Conservation (phyloP, 2,888 invertebrate genomes). For the Agrotis clavis region DNA sequence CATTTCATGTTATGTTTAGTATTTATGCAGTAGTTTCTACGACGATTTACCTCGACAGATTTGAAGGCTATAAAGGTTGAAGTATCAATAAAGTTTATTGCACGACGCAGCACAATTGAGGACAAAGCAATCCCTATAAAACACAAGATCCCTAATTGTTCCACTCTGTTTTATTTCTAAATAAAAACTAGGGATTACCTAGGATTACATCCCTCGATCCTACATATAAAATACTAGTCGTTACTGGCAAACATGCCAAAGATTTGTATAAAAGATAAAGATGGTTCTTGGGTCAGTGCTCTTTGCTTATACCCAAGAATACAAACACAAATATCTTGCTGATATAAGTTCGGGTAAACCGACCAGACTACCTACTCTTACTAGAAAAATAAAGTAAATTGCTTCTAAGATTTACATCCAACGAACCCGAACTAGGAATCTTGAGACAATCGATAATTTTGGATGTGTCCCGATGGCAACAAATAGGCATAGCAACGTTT, state of each 20-base stretch:
- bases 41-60: conserved; percentile 15
- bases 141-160: conserved; percentile 34
- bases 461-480: not conserved
- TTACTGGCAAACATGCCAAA: conserved; percentile 56
- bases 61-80: conserved; percentile 25
- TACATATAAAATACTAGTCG: conserved; percentile 40
- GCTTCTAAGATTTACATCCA: conserved; percentile 50
- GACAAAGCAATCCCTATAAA: conserved; percentile 33
- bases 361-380: conserved; percentile 27
- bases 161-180: conserved; percentile 19
- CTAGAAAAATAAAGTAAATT: conserved; percentile 53
- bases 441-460: conserved; percentile 23
- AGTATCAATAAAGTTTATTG: conserved; percentile 41
- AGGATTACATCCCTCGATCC: conserved; percentile 32
- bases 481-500: conserved; percentile 11
- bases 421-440: conserved; percentile 19
- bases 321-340: conserved; percentile 56
- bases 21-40: conserved; percentile 3
- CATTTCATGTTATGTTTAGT: not conserved
- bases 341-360: conserved; percentile 40
- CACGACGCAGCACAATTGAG: conserved; percentile 23
- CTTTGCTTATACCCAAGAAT: conserved; percentile 48
- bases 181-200: conserved; percentile 33
- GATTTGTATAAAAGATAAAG: conserved; percentile 59
- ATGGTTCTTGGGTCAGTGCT: conserved; percentile 55